Conservation (phyloP, 2,797 vertebrate species). For the Babyrousa celebensis region DNA sequence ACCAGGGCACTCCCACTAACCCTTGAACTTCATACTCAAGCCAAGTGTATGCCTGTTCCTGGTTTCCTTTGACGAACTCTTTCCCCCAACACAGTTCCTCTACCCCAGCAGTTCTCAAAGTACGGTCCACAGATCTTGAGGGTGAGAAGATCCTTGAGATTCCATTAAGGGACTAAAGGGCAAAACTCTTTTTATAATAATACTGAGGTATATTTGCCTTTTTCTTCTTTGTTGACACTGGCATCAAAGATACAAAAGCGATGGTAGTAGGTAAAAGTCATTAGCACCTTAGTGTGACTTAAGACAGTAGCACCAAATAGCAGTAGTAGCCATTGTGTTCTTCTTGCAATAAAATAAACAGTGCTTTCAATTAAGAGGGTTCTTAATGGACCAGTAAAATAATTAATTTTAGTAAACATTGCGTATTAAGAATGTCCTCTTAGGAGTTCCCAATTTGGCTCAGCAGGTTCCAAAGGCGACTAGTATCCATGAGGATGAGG, state of each 20-base stretch:
- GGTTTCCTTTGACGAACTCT: background rate
- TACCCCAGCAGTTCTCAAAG: background rate
- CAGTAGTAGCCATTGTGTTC: accelerated
- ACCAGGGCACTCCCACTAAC: background rate
- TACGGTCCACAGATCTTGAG: background rate
- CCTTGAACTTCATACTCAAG: slow-evolving; percentile 1
- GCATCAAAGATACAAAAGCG: background rate
- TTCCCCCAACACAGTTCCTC: background rate
- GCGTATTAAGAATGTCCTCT: background rate
- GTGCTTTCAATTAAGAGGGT: background rate
- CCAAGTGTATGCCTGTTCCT: background rate
- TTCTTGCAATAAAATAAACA: slow-evolving; percentile 21
- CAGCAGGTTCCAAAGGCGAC: too few relatives aligned
- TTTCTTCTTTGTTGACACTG: background rate
- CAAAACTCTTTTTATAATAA: slow-evolving; percentile 36
- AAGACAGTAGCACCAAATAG: background rate
- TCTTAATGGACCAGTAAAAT: slow-evolving; percentile 7
- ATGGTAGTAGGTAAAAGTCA: background rate
- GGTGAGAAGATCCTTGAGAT: background rate
- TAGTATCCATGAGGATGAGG: too few relatives aligned
- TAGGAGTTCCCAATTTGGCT: too few relatives aligned
- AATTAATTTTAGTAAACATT: slow-evolving; percentile 10
- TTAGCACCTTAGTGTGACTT: background rate
- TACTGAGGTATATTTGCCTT: background rate
- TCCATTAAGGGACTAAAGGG: background rate